These are phyloP conservation scores for Drosophila pullipes DNA, from an alignment of 2,888 invertebrate species.

Conservation along the genomic window DNA sequence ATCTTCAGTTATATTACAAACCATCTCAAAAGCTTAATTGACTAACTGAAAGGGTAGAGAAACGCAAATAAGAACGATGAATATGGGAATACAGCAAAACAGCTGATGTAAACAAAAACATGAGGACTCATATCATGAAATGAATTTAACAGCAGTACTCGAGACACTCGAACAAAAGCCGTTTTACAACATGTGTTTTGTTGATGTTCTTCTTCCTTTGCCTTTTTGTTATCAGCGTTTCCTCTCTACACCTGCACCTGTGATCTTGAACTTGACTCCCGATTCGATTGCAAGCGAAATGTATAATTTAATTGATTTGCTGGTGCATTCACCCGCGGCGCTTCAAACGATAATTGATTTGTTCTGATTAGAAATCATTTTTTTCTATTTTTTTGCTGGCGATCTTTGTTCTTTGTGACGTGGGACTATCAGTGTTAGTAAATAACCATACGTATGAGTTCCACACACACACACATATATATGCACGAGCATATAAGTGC, in stretches of 20 bases:
- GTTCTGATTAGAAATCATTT: slow-evolving; percentile 62
- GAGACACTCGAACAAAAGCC: slow-evolving; percentile 13
- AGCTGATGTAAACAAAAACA: slow-evolving; percentile 48
- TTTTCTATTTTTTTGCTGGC: slow-evolving; percentile 3
- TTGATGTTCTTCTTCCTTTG: neutral
- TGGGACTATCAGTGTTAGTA: slow-evolving; percentile 50
- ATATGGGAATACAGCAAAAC: slow-evolving; percentile 8
- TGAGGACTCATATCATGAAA: slow-evolving; percentile 31
- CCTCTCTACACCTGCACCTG: slow-evolving; percentile 16
- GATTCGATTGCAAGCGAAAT: slow-evolving; percentile 11
- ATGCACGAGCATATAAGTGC: slow-evolving; percentile 25
- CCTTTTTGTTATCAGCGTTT: slow-evolving; percentile 8
- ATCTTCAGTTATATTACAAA: neutral
- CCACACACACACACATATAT: neutral
- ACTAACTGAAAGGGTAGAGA: neutral
- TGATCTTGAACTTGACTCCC: slow-evolving; percentile 50
- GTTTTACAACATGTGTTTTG: slow-evolving; percentile 42
- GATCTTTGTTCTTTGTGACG: slow-evolving; percentile 66
- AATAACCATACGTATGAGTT: neutral
- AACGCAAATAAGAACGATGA: slow-evolving; percentile 11
- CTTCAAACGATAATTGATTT: slow-evolving; percentile 61
- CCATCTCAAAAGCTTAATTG: accelerated
- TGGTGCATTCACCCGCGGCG: slow-evolving; percentile 60
- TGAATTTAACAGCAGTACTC: slow-evolving; percentile 18
- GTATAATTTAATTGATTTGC: slow-evolving; percentile 31